Conservation (phyloP, 2,888 invertebrate species). For the Koerneria pararmatus region DNA sequence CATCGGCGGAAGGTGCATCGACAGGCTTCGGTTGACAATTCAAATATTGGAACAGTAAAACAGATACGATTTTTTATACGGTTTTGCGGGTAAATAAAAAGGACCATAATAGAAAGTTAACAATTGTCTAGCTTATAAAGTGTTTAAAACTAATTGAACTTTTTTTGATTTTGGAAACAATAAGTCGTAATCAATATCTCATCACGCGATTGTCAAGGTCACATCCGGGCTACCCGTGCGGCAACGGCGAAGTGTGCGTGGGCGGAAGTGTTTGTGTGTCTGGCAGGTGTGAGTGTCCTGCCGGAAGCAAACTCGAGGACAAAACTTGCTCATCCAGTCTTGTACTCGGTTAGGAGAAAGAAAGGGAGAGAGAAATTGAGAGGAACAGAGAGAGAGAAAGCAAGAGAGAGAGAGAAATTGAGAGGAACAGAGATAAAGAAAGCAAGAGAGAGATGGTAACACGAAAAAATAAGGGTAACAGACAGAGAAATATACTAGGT, state of each 20-base stretch:
- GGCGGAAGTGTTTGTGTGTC: constrained; percentile 33
- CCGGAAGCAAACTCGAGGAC: constrained; percentile 21
- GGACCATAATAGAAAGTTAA: background rate
- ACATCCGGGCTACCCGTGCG: constrained; percentile 53
- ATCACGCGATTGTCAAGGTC: constrained; percentile 25
- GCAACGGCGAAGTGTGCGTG: constrained; percentile 40
- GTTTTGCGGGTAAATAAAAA: background rate
- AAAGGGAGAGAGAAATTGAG: no score
- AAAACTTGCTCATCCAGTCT: constrained; percentile 8
- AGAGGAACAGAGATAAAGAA: no score
- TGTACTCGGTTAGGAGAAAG: constrained; percentile 6
- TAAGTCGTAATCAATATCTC: background rate
- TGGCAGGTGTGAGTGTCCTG: constrained; percentile 42
- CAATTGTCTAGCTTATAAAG: no score
- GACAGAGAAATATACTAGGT: no score
- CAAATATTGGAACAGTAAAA: background rate
- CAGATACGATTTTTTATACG: background rate
- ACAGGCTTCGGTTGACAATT: constrained; percentile 13
- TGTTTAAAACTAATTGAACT: background rate
- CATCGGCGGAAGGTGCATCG: constrained; percentile 25
- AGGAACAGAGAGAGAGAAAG: no score
- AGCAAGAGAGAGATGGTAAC: no score
- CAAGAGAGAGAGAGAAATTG: no score
- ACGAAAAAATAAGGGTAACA: no score
- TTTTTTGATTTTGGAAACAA: no score